A percentile compares a stretch with the other conserved stretches of the same genome.
phyloP scores from a whole-genome alignment of 2,113 vertebrate genomes.

The Athene cunicularia region DNA sequence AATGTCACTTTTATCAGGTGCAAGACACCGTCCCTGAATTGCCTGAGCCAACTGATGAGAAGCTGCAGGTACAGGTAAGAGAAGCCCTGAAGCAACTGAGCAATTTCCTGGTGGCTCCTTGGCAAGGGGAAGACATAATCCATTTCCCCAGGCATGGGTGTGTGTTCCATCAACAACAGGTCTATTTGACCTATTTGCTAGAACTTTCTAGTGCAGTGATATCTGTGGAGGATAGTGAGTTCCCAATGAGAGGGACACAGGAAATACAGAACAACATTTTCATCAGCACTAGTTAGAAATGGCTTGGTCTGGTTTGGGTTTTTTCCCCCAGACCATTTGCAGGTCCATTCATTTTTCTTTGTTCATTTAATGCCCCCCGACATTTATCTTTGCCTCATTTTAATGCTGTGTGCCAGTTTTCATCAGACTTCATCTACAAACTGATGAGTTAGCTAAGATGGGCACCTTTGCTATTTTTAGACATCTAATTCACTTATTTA shows the following conservation, averaged over 20 bases:
- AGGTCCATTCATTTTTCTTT: background rate
- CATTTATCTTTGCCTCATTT: background rate
- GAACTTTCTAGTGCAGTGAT: background rate
- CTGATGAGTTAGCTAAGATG: background rate
- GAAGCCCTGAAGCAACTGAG: background rate
- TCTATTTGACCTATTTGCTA: background rate
- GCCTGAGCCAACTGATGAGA: background rate
- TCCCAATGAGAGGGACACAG: background rate
- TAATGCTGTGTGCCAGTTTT: background rate
- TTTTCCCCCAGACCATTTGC: background rate
- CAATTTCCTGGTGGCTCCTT: background rate
- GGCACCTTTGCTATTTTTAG: background rate
- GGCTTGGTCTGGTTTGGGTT: background rate
- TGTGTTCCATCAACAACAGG: background rate
- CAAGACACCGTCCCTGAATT: background rate
- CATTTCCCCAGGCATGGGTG: background rate
- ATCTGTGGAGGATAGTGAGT: background rate
- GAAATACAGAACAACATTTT: background rate
- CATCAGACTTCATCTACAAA: background rate
- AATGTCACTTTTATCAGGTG: accelerated
- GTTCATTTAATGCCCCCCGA: background rate
- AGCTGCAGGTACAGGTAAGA: background rate
- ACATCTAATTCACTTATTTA: constrained; percentile 12
- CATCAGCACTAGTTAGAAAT: background rate
- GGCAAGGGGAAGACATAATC: background rate